A percentile compares a stretch with the other conserved stretches of the same genome.
Conservation (phyloP, 2,113 vertebrate genomes). For the Podiceps cristatus region DNA sequence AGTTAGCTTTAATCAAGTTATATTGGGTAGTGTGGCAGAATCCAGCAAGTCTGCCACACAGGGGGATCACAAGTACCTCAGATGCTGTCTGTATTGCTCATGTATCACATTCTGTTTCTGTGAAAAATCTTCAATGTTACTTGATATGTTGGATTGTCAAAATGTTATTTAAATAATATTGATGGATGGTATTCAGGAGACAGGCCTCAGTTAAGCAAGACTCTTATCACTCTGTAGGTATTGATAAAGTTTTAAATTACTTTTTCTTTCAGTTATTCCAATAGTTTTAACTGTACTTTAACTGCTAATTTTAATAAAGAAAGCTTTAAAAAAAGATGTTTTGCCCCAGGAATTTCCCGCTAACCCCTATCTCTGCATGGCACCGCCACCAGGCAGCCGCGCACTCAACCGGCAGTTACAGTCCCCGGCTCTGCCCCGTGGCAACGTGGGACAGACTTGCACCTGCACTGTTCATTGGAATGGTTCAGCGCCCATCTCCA, state of each 20-base stretch:
- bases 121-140: neutral
- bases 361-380: accelerated
- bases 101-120: neutral
- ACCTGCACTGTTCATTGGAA: accelerated
- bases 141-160: neutral
- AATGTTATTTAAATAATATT: neutral
- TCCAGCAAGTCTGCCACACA: accelerated
- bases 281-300: neutral
- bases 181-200: neutral
- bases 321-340: neutral
- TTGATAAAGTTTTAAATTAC: neutral
- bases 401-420: neutral
- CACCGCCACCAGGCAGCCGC: neutral
- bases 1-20: neutral
- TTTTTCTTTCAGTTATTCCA: neutral
- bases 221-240: neutral
- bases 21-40: neutral
- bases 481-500: accelerated
- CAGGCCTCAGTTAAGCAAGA: neutral
- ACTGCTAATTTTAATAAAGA: neutral
- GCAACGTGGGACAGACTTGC: neutral
- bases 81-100: neutral
- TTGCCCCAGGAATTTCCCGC: neutral
- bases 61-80: neutral
- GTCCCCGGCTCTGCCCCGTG: neutral